Percentiles rank a stretch among this genome's conserved stretches.
These are phyloP conservation scores for Argyresthia albistria DNA, from an alignment of 2,888 invertebrate species.

Conservation along the genomic window DNA sequence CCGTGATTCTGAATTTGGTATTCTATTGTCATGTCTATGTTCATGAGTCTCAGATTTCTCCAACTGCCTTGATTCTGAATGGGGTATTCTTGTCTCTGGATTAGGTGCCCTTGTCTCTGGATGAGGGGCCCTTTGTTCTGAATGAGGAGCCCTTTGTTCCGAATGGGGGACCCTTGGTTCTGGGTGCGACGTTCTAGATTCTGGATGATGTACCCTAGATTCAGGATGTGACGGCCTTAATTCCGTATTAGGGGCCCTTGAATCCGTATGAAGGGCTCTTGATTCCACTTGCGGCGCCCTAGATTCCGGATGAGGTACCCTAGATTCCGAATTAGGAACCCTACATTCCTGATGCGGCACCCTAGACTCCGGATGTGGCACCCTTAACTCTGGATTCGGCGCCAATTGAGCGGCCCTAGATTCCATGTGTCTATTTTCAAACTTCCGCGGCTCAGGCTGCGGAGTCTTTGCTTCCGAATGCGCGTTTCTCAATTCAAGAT, in stretches of 20 bases:
- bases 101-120: not conserved
- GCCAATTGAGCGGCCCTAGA: not conserved
- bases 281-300: not conserved
- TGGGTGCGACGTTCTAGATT: not conserved
- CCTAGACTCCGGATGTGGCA: not conserved
- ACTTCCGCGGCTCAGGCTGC: not conserved
- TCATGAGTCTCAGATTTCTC: not conserved
- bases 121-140: not conserved
- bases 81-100: conserved; percentile 8
- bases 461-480: not conserved
- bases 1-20: conserved; percentile 14
- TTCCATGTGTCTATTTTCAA: not conserved
- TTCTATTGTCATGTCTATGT: conserved; percentile 4
- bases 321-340: not conserved
- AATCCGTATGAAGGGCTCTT: not conserved
- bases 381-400: not conserved
- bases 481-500: not conserved
- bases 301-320: not conserved
- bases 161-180: not conserved
- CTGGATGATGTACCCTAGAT: not conserved
- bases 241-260: not conserved
- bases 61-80: conserved; percentile 11
- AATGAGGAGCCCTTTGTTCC: conserved; percentile 7
- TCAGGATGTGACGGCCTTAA: not conserved
- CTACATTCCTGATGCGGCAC: not conserved